Evolutionary conservation across 2,113 vertebrate species (phyloP), one percentile per base, ranked within the genome.

Genomic region (Orthonyx spaldingii): DNA sequence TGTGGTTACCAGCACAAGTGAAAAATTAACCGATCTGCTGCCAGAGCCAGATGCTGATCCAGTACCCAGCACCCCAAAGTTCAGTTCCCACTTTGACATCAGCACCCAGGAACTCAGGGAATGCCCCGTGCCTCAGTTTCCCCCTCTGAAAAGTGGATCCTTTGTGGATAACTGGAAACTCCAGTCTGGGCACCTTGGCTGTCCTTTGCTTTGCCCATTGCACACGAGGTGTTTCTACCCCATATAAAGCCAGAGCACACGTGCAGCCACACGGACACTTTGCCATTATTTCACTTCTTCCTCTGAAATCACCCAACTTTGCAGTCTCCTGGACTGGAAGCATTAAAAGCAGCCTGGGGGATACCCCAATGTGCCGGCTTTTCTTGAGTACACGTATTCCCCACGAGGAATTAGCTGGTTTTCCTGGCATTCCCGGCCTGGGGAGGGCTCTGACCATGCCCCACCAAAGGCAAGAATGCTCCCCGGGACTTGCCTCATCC

Each of bases 391-490:
- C 1, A 0, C 2, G 41, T 49, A 52, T 22, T 39, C 59, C 60
- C 41, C 59, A 86, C 0, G 3, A 86, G 84, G 79, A 75, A 70
- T 39, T 9, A 52, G 53, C 2, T 44, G 87, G 12, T 32, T 49
- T 77, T 27, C 55, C 39, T 1, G 1, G 59, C 6, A 2, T 71
- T 87, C 46, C 68, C 15, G 0, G 72, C 49, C 59, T 0, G 0
- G 59, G 64, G 52, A 84, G 74, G 96, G 84, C 68, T 96, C 95
- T 55, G 79, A 18, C 83, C 66, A 11, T 47, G 22, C 74, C 78
- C 96, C 95, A 93, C 93, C 93, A 96, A 88, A 85, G 72, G 91
- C 95, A 97, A 97, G 97, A 96, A 97, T 93, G 95, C 79, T 95
- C 92, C 53, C 84, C 41, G 1, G 53, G 66, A 91, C 96, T 87